Conservation (phyloP, 1,140 invertebrate genomes). For the Nomia melanderi region DNA sequence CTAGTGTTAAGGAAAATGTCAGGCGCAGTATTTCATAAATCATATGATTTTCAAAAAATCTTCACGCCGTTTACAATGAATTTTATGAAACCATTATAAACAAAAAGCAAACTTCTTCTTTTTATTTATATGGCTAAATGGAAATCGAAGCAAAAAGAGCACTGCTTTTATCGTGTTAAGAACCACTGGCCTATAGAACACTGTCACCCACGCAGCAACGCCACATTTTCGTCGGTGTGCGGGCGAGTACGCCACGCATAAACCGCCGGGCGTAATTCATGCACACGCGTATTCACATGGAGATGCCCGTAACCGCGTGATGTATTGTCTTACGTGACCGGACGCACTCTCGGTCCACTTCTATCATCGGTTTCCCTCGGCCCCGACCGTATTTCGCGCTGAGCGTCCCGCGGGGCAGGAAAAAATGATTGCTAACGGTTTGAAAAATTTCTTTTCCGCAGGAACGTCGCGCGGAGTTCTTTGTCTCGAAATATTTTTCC, state of each 20-base stretch:
- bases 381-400: slow-evolving; percentile 5
- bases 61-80: no score
- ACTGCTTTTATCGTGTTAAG: no score
- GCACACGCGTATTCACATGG: slow-evolving; percentile 31
- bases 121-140: no score
- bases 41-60: no score
- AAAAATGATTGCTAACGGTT: slow-evolving; percentile 38
- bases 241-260: slow-evolving; percentile 20
- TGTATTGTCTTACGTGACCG: slow-evolving; percentile 64
- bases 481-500: neutral
- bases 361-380: slow-evolving; percentile 55
- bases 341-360: slow-evolving; percentile 49
- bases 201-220: neutral
- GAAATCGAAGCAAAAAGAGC: no score
- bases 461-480: no score
- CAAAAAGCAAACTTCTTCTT: no score
- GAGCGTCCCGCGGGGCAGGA: neutral
- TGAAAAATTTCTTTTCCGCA: slow-evolving; percentile 27
- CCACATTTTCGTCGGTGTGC: neutral
- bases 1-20: no score
- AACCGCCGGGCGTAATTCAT: slow-evolving; percentile 39
- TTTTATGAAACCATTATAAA: no score
- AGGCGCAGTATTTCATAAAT: no score
- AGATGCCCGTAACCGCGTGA: slow-evolving; percentile 53
- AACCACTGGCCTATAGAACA: no score